A percentile compares a stretch with the other conserved stretches of the same genome.
Conservation (phyloP, 2,113 vertebrate species). For the Cyrtonyx montezumae region DNA sequence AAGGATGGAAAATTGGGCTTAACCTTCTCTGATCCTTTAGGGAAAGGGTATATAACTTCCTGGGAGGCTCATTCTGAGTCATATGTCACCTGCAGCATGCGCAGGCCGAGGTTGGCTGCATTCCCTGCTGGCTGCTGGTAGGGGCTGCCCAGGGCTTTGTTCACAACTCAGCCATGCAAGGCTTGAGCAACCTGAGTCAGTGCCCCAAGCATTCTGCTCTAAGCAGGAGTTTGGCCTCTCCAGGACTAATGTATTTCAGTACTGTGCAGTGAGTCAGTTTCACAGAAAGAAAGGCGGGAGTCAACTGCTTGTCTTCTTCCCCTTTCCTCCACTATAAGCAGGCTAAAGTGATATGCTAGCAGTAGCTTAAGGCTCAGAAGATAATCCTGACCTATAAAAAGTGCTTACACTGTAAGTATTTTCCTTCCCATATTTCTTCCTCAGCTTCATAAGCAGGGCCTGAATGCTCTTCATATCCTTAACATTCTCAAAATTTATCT, state of each 20-base stretch:
- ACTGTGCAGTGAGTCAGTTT: background rate
- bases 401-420: background rate
- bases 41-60: background rate
- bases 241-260: background rate
- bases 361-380: background rate
- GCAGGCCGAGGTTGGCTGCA: rapidly evolving
- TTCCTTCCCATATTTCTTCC: background rate
- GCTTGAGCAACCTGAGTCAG: background rate
- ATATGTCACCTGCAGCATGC: background rate
- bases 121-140: background rate
- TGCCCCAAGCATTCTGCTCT: background rate
- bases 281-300: background rate
- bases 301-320: background rate
- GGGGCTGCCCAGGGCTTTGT: background rate
- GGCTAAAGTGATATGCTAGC: background rate
- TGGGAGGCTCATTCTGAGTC: background rate
- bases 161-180: background rate
- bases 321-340: background rate
- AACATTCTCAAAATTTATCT: background rate
- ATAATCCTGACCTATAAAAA: background rate
- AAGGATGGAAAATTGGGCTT: background rate
- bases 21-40: background rate
- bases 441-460: background rate
- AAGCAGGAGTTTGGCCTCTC: background rate
- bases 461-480: background rate